phyloP scores from a whole-genome alignment of 2,113 vertebrate species.

The Aptenodytes forsteri region DNA sequence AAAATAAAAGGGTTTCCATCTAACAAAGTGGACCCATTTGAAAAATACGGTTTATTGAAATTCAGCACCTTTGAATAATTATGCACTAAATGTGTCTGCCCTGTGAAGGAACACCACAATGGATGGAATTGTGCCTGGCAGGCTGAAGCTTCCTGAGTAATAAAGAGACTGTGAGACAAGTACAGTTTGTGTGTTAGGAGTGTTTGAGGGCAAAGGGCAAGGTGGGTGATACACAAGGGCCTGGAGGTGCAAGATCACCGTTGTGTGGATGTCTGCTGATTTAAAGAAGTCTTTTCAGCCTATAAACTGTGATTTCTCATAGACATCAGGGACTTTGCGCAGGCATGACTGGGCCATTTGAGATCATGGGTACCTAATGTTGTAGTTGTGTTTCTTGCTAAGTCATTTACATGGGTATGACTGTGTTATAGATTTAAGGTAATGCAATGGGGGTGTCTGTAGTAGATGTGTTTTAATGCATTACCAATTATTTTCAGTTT shows the following conservation, averaged over 20 bases:
- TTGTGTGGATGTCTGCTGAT: fast-evolving
- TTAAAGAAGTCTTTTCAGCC: background rate
- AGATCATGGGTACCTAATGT: background rate
- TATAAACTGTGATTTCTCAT: background rate
- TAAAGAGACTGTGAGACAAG: background rate
- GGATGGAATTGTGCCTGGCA: background rate
- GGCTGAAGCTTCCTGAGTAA: background rate
- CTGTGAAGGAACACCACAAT: background rate
- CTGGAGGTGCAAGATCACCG: background rate
- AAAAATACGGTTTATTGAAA: background rate
- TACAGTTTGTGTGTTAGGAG: background rate
- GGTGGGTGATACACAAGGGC: fast-evolving
- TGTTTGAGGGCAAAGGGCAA: background rate
- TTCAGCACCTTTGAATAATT: background rate
- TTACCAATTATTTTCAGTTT: background rate
- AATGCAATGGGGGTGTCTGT: background rate
- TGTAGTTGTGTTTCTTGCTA: background rate
- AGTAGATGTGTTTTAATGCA: background rate
- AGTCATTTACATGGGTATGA: fast-evolving
- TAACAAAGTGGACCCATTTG: background rate
- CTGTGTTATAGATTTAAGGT: background rate
- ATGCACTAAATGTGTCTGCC: background rate
- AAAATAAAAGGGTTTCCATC: background rate
- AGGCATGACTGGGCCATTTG: fast-evolving
- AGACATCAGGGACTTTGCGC: background rate